Evolutionary conservation across 2,797 vertebrate genomes (phyloP).

Genomic region (Sus cebifrons): DNA sequence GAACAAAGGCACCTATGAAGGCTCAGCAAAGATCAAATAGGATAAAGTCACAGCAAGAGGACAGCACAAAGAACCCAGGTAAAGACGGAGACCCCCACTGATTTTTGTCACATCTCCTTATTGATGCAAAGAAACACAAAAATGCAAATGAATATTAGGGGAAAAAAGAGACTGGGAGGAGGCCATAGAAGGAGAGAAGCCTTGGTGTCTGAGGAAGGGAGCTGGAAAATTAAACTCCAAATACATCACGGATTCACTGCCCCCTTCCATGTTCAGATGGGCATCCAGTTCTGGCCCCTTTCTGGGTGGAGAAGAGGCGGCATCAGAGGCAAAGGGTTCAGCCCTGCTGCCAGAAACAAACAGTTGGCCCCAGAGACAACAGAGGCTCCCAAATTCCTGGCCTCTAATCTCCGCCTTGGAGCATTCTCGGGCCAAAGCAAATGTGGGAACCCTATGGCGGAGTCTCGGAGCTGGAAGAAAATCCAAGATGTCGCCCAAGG

Average conservation of each 20-base stretch:
- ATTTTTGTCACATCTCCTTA: background rate
- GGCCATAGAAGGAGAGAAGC: background rate
- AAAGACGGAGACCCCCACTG: background rate
- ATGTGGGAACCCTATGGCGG: constrained; percentile 61
- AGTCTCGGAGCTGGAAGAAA: constrained; percentile 63
- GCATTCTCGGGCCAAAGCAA: constrained; percentile 68
- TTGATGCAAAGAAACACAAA: background rate
- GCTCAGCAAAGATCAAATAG: background rate
- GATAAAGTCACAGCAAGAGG: background rate
- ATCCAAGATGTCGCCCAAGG: constrained; percentile 75
- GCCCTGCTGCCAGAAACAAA: background rate
- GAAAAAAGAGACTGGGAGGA: background rate
- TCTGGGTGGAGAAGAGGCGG: background rate
- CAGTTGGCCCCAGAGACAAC: background rate
- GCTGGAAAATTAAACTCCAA: background rate
- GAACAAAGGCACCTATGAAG: background rate
- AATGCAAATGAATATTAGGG: background rate
- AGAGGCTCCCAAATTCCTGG: constrained; percentile 59
- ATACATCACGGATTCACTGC: background rate
- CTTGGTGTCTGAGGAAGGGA: background rate
- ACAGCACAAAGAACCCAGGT: background rate
- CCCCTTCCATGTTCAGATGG: background rate
- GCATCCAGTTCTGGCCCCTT: background rate
- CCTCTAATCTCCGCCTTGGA: constrained; percentile 23
- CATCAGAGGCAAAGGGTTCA: background rate